Evolutionary conservation across 2,888 invertebrate species (phyloP), one percentile per base, ranked within the genome.

Genomic region (Heliothis peltigera): DNA sequence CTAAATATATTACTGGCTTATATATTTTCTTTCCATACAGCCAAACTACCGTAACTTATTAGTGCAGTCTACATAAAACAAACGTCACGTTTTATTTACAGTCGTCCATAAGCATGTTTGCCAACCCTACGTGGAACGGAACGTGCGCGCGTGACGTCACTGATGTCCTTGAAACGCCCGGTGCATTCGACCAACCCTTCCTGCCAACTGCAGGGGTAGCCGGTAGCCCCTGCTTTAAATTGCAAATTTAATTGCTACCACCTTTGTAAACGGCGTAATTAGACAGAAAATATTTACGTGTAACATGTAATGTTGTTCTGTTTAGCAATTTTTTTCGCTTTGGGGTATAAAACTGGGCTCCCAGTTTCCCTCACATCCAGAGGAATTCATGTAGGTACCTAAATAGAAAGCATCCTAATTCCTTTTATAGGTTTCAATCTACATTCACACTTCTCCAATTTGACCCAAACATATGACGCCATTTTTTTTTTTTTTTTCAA

Each of bases 131-230:
- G 1, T 8, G 44, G 39, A 12, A 43, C 56, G 19, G 21, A 49
- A 57, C 68, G 54, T 68, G 67, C 54, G 48, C 64, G 75, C 79
- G 77, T 86, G 82, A 87, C 87, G 85, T 87, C 85, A 88, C 61
- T 35, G 61, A 35, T 73, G 88, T 71, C 88, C 87, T 88, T 89
- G 88, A 87, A 88, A 78, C 73, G 47, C 77, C 52, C 53, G 52
- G 39, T 83, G 77, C 84, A 83, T 79, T 76, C 32, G 55, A 64
- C 61, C 70, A 64, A 73, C 77, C 82, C 64, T 76, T 70, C 71
- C 71, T 70, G 63, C 70, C 52, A 55, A 61, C 57, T 70, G 72
- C 66, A 75, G 63, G 77, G 77, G 66, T 54, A 77, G 10, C 59
- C 43, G 77, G 66, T 55, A 77, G 10, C 61, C 46, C 70, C 56